Conservation (phyloP, 1,140 invertebrate genomes). For the Batillaria attramentaria region DNA sequence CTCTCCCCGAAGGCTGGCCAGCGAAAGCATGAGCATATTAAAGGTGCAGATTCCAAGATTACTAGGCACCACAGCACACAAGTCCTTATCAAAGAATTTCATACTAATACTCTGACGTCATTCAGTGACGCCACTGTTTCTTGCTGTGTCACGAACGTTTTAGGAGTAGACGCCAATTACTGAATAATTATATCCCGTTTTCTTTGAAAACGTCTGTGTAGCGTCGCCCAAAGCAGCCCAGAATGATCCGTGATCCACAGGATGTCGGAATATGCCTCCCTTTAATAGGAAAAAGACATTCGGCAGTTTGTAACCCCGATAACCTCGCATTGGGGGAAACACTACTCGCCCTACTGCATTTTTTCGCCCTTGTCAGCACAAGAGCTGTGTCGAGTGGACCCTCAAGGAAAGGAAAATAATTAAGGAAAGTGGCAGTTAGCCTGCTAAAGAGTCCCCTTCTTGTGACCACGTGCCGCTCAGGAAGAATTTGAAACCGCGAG, state of each 20-base stretch:
- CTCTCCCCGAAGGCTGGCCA: too few relatives aligned
- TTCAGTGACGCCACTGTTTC: too few relatives aligned
- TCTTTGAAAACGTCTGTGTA: neutral
- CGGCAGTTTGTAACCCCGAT: neutral
- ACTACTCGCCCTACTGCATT: conserved; percentile 1
- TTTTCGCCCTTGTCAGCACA: neutral
- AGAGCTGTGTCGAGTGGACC: neutral
- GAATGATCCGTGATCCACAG: neutral
- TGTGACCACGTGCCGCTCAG: neutral
- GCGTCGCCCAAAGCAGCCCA: neutral
- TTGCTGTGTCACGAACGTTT: too few relatives aligned
- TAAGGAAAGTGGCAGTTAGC: neutral
- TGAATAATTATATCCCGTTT: neutral
- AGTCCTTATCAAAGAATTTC: too few relatives aligned
- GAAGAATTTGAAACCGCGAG: too few relatives aligned
- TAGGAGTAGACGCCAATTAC: too few relatives aligned
- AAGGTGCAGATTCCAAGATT: too few relatives aligned
- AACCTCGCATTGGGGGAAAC: neutral
- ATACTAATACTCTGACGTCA: too few relatives aligned
- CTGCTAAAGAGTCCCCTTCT: neutral
- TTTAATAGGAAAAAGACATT: conserved; percentile 3
- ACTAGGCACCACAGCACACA: too few relatives aligned
- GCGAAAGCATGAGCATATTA: too few relatives aligned
- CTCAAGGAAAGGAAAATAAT: conserved; percentile 17
- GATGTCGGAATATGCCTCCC: neutral